Evolutionary conservation across 37 sponge, comb jelly and placozoan species (phyloP), one percentile per base, ranked within the genome.

Genomic region (Crambe crambe): DNA sequence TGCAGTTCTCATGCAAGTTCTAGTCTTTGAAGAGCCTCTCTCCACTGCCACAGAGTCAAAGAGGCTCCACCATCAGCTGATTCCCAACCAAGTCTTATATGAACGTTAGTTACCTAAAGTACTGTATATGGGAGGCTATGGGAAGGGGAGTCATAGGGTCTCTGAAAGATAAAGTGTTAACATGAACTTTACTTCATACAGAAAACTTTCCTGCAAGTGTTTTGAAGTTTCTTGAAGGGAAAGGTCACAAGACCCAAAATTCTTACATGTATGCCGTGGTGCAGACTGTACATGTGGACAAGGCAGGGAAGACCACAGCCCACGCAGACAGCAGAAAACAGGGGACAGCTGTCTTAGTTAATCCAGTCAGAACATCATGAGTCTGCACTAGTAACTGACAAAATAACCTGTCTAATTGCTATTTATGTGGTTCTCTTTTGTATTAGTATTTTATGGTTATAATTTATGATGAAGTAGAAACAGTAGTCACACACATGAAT

Each of bases 1-100:
- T 68, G n/a, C 51, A 91, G 92, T 58, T 58, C 64, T 69, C 26
- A 5, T 86, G 75, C 37, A 63, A 22, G 56, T 37, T 4, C 30
- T 82, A 37, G 36, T 34, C 2, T 78, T 87, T 25, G 56, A 42
- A 10, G 32, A 85, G 78, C 32, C 72, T 18, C 21, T 94, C 0
- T 25, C 18, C 23, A 76, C 74, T 23, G 79, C 94, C 32, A 77
- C 86, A 43, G 84, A 91, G 27, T 56, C 74, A 12, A 72, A 34
- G 57, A 47, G 94, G 26, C 3, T 90, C 1, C 94, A 94, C 70
- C 88, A 94, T 44, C 94, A 94, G 72, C 84, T 94, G 25, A 2
- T 76, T 26, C 94, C 94, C 15, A 60, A 94, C 75, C 37, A 37
- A 6, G 40, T 91, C 2, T 25, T 62, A 0, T 12, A 57, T 35